Evolutionary conservation across 2,888 invertebrate genomes (phyloP), one percentile per base, ranked within the genome.

Genomic region (Limnephilus marmoratus): DNA sequence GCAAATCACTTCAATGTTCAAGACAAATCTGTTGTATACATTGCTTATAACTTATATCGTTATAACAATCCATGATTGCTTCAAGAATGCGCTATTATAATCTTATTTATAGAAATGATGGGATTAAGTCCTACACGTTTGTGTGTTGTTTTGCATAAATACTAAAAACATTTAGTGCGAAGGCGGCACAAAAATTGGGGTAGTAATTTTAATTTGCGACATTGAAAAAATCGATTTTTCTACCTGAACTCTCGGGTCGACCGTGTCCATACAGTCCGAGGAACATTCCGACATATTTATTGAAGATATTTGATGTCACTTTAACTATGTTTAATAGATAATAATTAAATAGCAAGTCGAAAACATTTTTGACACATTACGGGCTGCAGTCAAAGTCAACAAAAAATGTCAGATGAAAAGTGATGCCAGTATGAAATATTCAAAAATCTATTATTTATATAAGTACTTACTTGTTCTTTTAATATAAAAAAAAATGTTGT

Each of bases 241-340:
- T 96, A 97, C 97, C 97, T 98, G 98, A 94, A 98, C 98, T 95
- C 98, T 96, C 92, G 98, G 98, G 96, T 98, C 98, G 95, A 98
- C 97, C 94, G 97, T 97, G 96, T 98, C 98, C 94, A 96, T 96
- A 95, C 96, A 96, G 95, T 97, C 97, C 91, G 96, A 95, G 93
- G 96, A 96, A 96, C 96, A 96, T 95, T 97, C 97, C 95, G 96
- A 96, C 97, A 97, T 97, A 94, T 95, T 96, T 96, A 94, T 95
- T 95, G 95, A 93, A 92, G 86, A 92, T 93, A 94, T 93, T 94
- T 94, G 94, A 29, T 86, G 31, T 88, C 45, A 34, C 90, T 91
- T 91, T 87, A 87, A 83, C 90, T 90, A 53, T 83, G 45, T 83
- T 91, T 92, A 92, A 90, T 86, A 81, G 85, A 81, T 91, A 87